Evolutionary conservation across 2,888 invertebrate genomes (phyloP).

Genomic region (Drosophila fungiperda): DNA sequence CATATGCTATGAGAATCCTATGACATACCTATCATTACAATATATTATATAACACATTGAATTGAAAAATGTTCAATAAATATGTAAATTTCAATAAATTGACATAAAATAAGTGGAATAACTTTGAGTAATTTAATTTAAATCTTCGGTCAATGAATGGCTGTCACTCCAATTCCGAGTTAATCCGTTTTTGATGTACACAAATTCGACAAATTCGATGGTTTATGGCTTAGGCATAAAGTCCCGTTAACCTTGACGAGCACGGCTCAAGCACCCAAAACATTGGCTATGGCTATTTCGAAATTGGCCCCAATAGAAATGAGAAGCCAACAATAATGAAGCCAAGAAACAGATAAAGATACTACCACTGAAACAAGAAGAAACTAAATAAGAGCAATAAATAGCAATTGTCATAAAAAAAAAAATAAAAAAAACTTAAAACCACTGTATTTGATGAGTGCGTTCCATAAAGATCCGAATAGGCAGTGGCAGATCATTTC

Average conservation of each 20-base stretch:
- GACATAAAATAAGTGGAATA: too few relatives aligned
- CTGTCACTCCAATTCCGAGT: conserved; percentile 39
- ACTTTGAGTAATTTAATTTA: too few relatives aligned
- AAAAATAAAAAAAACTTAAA: neutral
- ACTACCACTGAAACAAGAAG: conserved; percentile 12
- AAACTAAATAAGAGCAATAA: conserved; percentile 24
- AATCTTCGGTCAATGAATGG: conserved; percentile 36
- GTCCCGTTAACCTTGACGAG: conserved; percentile 50
- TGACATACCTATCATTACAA: conserved; percentile 16
- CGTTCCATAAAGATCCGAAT: conserved; percentile 63
- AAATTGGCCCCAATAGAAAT: conserved; percentile 53
- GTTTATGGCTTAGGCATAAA: conserved; percentile 47
- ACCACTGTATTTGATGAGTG: conserved; percentile 28
- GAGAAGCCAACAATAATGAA: conserved; percentile 30
- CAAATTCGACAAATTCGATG: conserved; percentile 54
- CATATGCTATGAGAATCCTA: conserved; percentile 9
- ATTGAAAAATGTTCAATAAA: too few relatives aligned
- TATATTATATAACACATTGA: too few relatives aligned
- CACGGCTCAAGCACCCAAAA: conserved; percentile 27
- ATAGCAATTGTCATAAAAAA: conserved; percentile 48
- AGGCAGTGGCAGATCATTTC: conserved; percentile 48
- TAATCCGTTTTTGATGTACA: conserved; percentile 49
- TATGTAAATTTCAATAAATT: too few relatives aligned
- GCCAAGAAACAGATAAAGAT: neutral
- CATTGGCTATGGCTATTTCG: conserved; percentile 36